Percentiles rank a stretch among this genome's conserved stretches.
phyloP scores from a whole-genome alignment of 92 coral and sea anemone species.

The Epizoanthus scotinus region DNA sequence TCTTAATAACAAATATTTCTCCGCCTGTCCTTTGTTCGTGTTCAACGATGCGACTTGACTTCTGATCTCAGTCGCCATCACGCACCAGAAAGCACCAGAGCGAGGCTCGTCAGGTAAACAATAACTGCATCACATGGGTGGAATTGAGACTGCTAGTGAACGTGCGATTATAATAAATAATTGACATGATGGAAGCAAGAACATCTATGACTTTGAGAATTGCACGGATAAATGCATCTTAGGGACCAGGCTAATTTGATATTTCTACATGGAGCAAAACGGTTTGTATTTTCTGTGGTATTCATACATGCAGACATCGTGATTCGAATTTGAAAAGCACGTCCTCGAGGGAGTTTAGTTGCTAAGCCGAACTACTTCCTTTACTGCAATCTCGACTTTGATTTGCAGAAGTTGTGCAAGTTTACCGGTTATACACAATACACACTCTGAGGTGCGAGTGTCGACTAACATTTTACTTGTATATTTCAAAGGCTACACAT shows the following conservation, averaged over 20 bases:
- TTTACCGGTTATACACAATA: constrained; percentile 20
- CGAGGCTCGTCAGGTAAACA: constrained; percentile 58
- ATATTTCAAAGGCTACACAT: constrained; percentile 72
- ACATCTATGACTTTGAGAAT: constrained; percentile 10
- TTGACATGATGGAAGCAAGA: constrained; percentile 80
- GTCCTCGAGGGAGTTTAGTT: constrained; percentile 38
- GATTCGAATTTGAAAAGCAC: constrained; percentile 32
- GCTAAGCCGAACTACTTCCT: constrained; percentile 44
- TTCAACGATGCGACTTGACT: constrained; percentile 3
- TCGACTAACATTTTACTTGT: constrained; percentile 58
- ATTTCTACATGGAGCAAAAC: constrained; percentile 80
- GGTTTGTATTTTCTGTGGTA: constrained; percentile 56
- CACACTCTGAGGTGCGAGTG: constrained; percentile 15
- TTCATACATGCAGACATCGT: constrained; percentile 23
- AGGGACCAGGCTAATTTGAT: constrained; percentile 63
- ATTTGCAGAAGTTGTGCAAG: constrained; percentile 32
- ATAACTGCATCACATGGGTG: constrained; percentile 51
- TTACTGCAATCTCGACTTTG: constrained; percentile 21
- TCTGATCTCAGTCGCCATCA: constrained; percentile 5
- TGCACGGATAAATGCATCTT: constrained; percentile 64
- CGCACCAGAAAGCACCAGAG: constrained; percentile 21
- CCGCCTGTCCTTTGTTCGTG: constrained; percentile 15
- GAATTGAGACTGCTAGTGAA: constrained; percentile 26
- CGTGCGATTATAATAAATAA: constrained; percentile 71
- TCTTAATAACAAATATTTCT: not conserved